These are phyloP conservation scores for Xenopus tropicalis DNA, from an alignment of 2,113 vertebrate genomes.

Conservation along the genomic window DNA sequence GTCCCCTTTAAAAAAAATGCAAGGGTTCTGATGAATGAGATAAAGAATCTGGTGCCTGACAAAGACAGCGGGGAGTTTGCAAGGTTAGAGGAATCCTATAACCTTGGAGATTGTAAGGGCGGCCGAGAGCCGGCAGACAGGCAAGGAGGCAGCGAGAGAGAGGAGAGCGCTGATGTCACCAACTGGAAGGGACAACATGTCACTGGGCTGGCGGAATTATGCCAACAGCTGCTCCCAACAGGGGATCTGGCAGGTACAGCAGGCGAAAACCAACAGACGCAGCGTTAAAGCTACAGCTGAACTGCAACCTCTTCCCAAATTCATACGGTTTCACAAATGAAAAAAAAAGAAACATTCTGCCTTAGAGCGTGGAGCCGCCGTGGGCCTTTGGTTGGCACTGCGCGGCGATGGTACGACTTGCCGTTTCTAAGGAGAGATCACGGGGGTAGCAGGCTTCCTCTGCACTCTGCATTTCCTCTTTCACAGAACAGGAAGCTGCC, in stretches of 20 bases:
- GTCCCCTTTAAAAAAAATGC: too few species aligned
- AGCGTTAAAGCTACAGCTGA: background rate
- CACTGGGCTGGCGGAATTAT: conserved; percentile 7
- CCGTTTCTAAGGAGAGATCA: background rate
- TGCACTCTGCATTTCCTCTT: background rate
- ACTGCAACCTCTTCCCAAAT: background rate
- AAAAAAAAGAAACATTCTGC: too few species aligned
- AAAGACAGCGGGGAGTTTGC: background rate
- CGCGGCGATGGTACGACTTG: too few species aligned
- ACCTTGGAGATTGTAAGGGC: background rate
- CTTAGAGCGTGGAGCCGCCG: too few species aligned
- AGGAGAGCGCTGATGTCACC: conserved; percentile 16
- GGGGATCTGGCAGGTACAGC: conserved; percentile 23
- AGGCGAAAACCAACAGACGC: background rate
- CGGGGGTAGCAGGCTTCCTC: too few species aligned
- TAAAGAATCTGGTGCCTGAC: background rate
- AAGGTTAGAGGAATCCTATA: background rate
- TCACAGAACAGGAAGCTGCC: background rate
- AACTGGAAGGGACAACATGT: conserved; percentile 25
- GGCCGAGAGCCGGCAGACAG: background rate
- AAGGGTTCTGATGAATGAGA: too few species aligned
- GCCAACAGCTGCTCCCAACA: conserved; percentile 27
- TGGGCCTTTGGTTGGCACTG: too few species aligned
- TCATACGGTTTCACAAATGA: too few species aligned
- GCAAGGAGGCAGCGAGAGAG: background rate